Percentiles rank a stretch among this genome's conserved stretches.
Evolutionary conservation across 2,113 vertebrate species (phyloP).

Genomic region (Pseudopodoces humilis): DNA sequence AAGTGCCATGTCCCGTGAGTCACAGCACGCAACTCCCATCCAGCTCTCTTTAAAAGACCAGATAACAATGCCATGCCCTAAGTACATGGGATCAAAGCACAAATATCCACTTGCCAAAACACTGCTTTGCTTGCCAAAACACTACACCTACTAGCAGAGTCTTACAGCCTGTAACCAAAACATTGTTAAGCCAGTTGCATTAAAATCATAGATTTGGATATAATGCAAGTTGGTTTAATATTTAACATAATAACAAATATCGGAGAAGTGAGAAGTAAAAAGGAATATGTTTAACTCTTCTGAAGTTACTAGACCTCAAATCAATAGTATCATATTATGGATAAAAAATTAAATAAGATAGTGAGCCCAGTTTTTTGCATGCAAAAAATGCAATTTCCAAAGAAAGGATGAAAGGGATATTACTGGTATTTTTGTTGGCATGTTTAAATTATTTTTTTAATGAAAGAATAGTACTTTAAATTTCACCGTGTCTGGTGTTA

Average conservation of each 20-base stretch:
- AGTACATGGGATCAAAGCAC: neutral
- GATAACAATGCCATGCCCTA: neutral
- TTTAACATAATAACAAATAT: neutral
- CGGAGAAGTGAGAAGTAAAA: neutral
- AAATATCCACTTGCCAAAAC: neutral
- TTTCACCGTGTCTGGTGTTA: neutral
- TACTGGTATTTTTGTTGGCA: neutral
- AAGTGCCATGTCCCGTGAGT: slow-evolving; percentile 26
- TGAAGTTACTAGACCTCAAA: neutral
- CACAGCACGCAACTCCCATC: neutral
- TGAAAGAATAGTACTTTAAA: neutral
- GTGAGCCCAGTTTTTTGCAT: neutral
- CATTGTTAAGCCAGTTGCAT: neutral
- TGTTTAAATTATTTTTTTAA: neutral
- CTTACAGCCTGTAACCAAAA: neutral
- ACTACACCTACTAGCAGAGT: neutral
- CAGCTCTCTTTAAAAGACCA: neutral
- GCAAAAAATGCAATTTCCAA: neutral
- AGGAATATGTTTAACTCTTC: neutral
- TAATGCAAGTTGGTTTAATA: neutral
- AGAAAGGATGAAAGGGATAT: neutral
- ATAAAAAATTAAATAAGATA: neutral
- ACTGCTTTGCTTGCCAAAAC: neutral
- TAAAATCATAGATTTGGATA: neutral
- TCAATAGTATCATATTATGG: neutral